Evolutionary conservation across 2,113 vertebrate genomes (phyloP), one percentile per base, ranked within the genome.

Genomic region (Neomonachus schauinslandi): DNA sequence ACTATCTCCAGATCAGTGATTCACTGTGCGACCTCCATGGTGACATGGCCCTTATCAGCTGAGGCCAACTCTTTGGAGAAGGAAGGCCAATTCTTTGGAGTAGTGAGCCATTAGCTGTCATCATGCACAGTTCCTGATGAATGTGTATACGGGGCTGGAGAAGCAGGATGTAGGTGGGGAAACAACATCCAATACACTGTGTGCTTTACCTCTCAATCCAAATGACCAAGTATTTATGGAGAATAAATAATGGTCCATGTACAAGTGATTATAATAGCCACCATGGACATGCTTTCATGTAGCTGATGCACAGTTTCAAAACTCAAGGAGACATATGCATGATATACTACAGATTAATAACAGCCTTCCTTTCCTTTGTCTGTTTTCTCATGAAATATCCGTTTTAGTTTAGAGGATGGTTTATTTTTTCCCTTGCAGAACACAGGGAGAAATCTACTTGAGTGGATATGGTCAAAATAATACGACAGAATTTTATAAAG

Each of bases 391-490:
- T 33, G 7, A 39, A 84, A 39, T 61, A 57, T 21, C 22, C 31
- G 49, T 80, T 76, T 74, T 39, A 67, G 55, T 90, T 71, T 55
- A 80, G 14, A 89, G 18, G 10, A 28, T 13, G 3, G 31, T 61
- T 69, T 69, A 2, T 31, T 36, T 71, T 69, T 57, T 55, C 46
- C 33, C 74, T 81, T 95, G n/a, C 3, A 74, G 46, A 87, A 74
- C 96, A 76, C 18, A 63, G 31, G 18, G 24, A 82, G 51, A 49
- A 89, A 82, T 67, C 71, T 89, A 24, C 59, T 88, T 88, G 24
- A 95, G 84, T 55, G 39, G 15, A 61, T 57, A 69, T 21, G 7
- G 39, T 28, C 28, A 90, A 96, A 95, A 91, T 92, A 79, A 82
- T 79, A 69, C 74, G 39, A 65, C 7, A 39, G n/a, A 67, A 39